Evolutionary conservation across 2,113 vertebrate genomes (phyloP).

Genomic region (Suricata suricatta): DNA sequence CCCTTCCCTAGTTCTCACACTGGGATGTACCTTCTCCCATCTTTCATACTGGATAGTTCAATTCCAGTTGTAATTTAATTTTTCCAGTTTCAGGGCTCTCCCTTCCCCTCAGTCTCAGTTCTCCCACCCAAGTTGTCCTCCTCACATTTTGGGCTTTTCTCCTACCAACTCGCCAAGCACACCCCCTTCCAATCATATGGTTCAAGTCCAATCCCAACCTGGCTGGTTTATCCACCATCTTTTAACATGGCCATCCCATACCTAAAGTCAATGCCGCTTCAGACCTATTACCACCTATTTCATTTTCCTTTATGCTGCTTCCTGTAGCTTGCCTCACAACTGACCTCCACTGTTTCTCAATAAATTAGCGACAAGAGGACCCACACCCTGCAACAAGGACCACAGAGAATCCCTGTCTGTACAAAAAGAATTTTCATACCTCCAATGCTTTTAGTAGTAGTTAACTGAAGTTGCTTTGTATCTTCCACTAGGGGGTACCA

Average conservation of each 20-base stretch:
- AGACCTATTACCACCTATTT: not conserved
- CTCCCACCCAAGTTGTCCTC: not conserved
- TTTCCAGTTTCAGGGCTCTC: not conserved
- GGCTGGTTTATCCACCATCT: not conserved
- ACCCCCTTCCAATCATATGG: not conserved
- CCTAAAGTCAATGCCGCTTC: not conserved
- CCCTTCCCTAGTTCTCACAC: too few relatives aligned
- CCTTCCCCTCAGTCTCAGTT: not conserved
- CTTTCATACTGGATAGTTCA: not conserved
- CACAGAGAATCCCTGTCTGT: not conserved
- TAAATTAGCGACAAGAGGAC: not conserved
- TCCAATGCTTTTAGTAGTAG: not conserved
- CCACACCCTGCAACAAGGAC: not conserved
- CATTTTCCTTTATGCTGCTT: not conserved
- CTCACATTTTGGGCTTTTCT: not conserved
- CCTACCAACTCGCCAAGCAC: not conserved
- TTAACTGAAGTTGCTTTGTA: not conserved
- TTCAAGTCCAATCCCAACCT: not conserved
- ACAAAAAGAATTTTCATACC: not conserved
- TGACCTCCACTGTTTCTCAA: not conserved
- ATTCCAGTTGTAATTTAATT: not conserved
- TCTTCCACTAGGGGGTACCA: constrained; percentile 82
- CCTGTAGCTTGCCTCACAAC: not conserved
- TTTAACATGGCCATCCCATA: not conserved
- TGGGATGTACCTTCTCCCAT: not conserved